Base-by-base conservation (phyloP, 2,888 invertebrate genomes). In the Lepetodrilus schrolli region DNA sequence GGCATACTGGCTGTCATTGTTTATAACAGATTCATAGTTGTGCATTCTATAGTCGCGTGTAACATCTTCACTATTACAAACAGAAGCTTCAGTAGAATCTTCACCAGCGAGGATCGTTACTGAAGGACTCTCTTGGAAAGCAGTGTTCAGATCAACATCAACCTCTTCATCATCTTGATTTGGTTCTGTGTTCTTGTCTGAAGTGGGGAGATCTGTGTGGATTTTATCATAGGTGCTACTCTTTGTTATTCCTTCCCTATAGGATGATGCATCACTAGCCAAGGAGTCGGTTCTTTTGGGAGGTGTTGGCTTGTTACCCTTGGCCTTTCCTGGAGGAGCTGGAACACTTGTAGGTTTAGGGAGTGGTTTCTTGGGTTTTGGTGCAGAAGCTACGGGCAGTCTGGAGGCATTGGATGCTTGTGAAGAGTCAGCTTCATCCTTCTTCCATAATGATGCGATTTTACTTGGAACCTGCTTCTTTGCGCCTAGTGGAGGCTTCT, bases 381-480 rank as follows among this genome's bases (percentile, higher is more conserved):
- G 17, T 49, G 71, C 76, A 0, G 75, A 47, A 36, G 80, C 80
- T 7, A 83, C 78, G 3, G 85, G 83, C 1, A 84, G 75, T 75
- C 80, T 82, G 7, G 85, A 84, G 5, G 71, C 75, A 4, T 66
- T 70, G 3, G 77, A 34, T 8, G 76, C 66, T 68, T 70, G 73
- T n/a, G 74, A 49, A 10, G 77, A 74, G 68, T 74, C 77, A 5
- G 47, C 70, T 30, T 80, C 80, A 13, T 94, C 94, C 87, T 93
- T 94, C 85, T 94, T 95, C 95, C 95, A 95, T 17, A 96, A 90
- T 84, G 93, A 94, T 0, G 95, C 94, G 71, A 96, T 95, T 89
- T 94, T 95, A 88, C 95, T 95, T 10, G 94, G 78, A 23, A 83
- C 85, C 70, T 82, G 86, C 70, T 85, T 86, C 74, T 87, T 87